phyloP scores from a whole-genome alignment of 2,888 invertebrate species.

The Anticlea derivata region DNA sequence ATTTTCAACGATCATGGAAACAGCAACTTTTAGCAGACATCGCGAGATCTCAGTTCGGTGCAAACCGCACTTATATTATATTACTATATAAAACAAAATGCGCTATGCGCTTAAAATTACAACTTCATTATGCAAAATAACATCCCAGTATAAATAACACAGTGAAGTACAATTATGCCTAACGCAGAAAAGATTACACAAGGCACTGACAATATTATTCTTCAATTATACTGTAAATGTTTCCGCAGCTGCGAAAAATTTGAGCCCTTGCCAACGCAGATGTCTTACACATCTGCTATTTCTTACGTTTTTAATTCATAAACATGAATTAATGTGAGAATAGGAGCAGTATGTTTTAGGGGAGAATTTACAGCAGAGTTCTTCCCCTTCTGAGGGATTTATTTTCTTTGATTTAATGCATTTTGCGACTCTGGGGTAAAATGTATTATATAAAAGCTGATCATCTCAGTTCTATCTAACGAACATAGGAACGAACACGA shows the following conservation, averaged over 20 bases:
- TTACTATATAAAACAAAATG: no score
- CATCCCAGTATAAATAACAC: slow-evolving; percentile 7
- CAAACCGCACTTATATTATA: no score
- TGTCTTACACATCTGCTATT: slow-evolving; percentile 41
- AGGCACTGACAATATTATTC: slow-evolving; percentile 35
- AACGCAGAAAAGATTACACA: slow-evolving; percentile 29
- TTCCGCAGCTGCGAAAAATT: slow-evolving; percentile 31
- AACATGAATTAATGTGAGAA: slow-evolving; percentile 29
- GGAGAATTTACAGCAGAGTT: slow-evolving; percentile 4
- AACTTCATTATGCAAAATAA: not conserved
- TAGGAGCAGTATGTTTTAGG: slow-evolving; percentile 14
- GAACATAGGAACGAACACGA: no score
- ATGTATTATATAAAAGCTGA: no score
- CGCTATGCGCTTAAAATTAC: slow-evolving; percentile 2
- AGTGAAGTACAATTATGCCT: slow-evolving; percentile 20
- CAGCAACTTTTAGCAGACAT: no score
- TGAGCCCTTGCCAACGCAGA: slow-evolving; percentile 47
- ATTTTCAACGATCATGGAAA: no score
- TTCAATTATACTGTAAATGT: slow-evolving; percentile 42
- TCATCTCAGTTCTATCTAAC: no score
- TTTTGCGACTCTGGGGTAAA: slow-evolving; percentile 1
- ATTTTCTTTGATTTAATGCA: slow-evolving; percentile 21
- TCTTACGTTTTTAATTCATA: slow-evolving; percentile 31
- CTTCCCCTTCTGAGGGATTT: slow-evolving; percentile 17
- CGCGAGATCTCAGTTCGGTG: no score